These are phyloP conservation scores for Ascaphus truei DNA, from an alignment of 2,113 vertebrate genomes.

Conservation along the genomic window DNA sequence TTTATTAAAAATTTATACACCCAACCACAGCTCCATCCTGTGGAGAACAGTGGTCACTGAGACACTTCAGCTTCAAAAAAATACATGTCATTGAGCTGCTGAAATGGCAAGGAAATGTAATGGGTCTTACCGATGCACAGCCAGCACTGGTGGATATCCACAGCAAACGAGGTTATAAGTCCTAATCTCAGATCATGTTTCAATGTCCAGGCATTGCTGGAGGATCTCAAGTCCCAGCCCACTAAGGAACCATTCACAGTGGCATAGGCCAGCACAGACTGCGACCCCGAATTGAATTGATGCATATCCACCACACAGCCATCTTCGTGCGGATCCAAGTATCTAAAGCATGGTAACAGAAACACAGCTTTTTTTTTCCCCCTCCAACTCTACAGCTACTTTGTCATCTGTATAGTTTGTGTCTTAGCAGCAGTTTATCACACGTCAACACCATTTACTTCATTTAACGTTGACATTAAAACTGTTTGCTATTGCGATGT, in stretches of 20 bases:
- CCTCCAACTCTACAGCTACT: background rate
- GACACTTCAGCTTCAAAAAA: too few relatives aligned
- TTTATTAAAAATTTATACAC: too few relatives aligned
- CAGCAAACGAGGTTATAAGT: constrained; percentile 94
- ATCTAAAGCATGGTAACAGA: constrained; percentile 60
- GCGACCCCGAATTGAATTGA: constrained; percentile 89
- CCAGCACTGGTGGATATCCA: constrained; percentile 97
- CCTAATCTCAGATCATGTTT: constrained; percentile 89
- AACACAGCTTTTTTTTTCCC: background rate
- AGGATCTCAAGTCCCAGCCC: constrained; percentile 91
- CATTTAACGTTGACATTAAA: too few relatives aligned
- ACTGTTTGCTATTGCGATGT: too few relatives aligned
- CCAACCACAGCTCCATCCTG: too few relatives aligned
- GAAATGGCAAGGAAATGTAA: background rate
- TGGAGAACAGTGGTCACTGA: too few relatives aligned
- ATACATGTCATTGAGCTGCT: too few relatives aligned
- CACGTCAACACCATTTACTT: too few relatives aligned
- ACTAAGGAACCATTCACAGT: constrained; percentile 92
- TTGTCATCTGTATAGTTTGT: background rate
- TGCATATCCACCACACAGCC: constrained; percentile 94
- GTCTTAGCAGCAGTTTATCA: too few relatives aligned
- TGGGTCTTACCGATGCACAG: constrained; percentile 82
- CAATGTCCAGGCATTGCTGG: constrained; percentile 85
- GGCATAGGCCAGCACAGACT: constrained; percentile 90
- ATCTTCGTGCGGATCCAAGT: constrained; percentile 84